Base-by-base conservation (phyloP, 2,113 vertebrate genomes). In the Siniperca knerii region DNA sequence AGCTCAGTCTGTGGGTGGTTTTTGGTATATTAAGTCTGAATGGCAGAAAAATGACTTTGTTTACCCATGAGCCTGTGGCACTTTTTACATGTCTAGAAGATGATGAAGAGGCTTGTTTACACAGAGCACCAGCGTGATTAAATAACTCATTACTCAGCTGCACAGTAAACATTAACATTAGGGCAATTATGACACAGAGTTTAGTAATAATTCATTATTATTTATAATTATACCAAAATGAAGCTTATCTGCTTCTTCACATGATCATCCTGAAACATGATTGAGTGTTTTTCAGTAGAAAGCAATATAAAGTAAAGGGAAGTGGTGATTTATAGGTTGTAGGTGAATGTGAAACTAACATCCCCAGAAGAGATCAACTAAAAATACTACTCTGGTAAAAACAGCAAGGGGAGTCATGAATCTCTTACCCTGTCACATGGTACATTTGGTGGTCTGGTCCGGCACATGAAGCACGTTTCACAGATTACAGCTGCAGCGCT, bases 401-500 rank as follows among this genome's bases (percentile, higher is more conserved):
- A n/a, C 8, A 67, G 25, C 44, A 10, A 40, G 9, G 44, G 29
- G 40, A 44, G 62, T 60, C 20, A 8, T 69, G 77, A 57, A 25
- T 58, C 69, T 69, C 48, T 69, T 48, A 87, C 64, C 67, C 73
- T 6, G 44, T 83, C 82, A 78, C 87, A 87, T 82, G 87, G 73
- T 72, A 5, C 64, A 72, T 85, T 83, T 75, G 83, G 25, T 9
- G 4, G 54, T 52, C 64, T 70, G 64, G 23, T 75, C 54, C 10
- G 1, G 75, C 84, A 89, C 89, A 90, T 90, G 86, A 61, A 33
- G 85, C 86, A 85, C 77, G 90, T 93, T 93, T 84, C 62, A 6
- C 77, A 93, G 92, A 91, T 93, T 88, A 93, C 60, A 0, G 37
- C 75, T 40, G 79, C 82, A 66, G 66, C 33, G 46, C 75, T 75